phyloP scores from a whole-genome alignment of 2,113 vertebrate genomes.

The Amblyornis subalaris region DNA sequence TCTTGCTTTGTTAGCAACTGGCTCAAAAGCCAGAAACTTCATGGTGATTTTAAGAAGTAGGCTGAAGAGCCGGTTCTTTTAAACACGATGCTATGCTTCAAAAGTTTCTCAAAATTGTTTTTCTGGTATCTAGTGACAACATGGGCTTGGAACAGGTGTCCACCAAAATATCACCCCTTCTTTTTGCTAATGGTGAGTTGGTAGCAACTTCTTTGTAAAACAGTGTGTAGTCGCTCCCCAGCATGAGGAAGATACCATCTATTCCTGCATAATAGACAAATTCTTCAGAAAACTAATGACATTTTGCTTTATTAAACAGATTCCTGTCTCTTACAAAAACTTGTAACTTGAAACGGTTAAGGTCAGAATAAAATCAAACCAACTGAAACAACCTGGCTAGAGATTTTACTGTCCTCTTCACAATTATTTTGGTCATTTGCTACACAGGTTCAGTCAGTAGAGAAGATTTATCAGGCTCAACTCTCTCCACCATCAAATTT shows the following conservation, averaged over 20 bases:
- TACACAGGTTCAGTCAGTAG: neutral
- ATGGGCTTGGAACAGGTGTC: neutral
- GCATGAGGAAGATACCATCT: neutral
- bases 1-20: conserved; percentile 50
- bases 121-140: neutral
- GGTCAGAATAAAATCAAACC: neutral
- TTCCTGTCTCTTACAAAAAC: neutral
- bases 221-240: neutral
- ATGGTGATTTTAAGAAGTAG: conserved; percentile 3
- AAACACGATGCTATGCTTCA: neutral
- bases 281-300: neutral
- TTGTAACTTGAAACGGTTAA: neutral
- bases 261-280: neutral
- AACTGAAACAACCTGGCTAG: neutral
- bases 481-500: neutral
- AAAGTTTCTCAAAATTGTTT: neutral
- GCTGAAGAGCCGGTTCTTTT: conserved; percentile 27
- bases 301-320: neutral
- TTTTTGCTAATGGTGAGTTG: neutral
- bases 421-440: neutral
- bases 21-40: conserved; percentile 33
- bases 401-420: neutral
- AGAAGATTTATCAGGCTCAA: neutral
- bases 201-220: neutral
- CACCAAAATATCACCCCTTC: neutral